Base-by-base conservation (phyloP, 2,797 vertebrate species). In the Sciaenops ocellatus region DNA sequence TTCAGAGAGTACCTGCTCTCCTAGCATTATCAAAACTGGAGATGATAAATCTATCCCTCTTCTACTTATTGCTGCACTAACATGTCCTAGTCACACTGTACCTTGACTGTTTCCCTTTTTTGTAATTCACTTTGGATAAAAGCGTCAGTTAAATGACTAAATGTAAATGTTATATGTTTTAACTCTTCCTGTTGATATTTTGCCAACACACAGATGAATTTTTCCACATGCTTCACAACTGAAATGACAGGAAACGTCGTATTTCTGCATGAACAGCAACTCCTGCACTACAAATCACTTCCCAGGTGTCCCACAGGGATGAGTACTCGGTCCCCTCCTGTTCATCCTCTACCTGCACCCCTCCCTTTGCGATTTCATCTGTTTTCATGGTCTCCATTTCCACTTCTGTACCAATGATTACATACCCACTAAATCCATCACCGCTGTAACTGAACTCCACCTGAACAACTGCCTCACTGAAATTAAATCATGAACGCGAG, bases 401-500 rank as follows among this genome's bases (percentile, higher is more conserved):
- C 41, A 26, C 44, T 63, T 50, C 34, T 62, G 15, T 1, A 3
- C n/a, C 3, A 0, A 34, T 69, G 38, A 70, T 48, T n/a, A 59
- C 51, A 71, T 7, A 66, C 52, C 20, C 18, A 61, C 61, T 22
- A 13, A 69, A 61, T 69, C 71, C 24, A 57, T 44, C 13, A 0
- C 9, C 46, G 12, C 61, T 73, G 69, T 20, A 51, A 12, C 48
- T 54, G 41, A 15, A 16, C 41, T 57, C 54, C 57, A 61, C 66
- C 63, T 78, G 69, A 83, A 52, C 77, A 76, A 69, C 42, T 38
- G 42, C 56, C 20, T 77, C 30, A 48, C 42, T 70, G 41, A 79
- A 76, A 82, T 57, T 30, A 83, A 64, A 72, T 30, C 28, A 51
- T 18, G 34, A 26, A 75, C 10, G 15, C 4, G 26, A 54, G 70